phyloP scores from a whole-genome alignment of 2,113 vertebrate genomes.

The Geococcyx californianus region DNA sequence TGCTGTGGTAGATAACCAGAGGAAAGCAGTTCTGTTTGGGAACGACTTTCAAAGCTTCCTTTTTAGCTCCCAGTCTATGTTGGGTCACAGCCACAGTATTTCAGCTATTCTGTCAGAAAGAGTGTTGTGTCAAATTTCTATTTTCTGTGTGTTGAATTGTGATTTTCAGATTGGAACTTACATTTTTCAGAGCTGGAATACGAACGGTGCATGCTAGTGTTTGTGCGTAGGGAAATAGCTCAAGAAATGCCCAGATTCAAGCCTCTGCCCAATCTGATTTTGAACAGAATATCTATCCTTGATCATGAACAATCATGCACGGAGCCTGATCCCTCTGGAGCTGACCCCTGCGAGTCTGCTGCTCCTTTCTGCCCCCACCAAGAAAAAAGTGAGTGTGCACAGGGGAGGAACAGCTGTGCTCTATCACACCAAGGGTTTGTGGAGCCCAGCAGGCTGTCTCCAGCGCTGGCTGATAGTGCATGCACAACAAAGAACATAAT shows the following conservation, averaged over 20 bases:
- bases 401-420: slow-evolving; percentile 38
- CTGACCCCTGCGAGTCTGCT: neutral
- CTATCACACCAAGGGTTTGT: neutral
- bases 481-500: neutral
- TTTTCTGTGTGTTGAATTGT: slow-evolving; percentile 20
- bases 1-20: slow-evolving; percentile 13
- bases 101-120: slow-evolving; percentile 26
- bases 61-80: slow-evolving; percentile 32
- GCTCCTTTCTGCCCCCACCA: neutral
- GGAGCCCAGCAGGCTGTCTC: slow-evolving; percentile 57
- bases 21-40: slow-evolving; percentile 9
- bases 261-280: neutral
- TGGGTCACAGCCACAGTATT: slow-evolving; percentile 58
- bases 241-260: neutral
- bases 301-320: neutral
- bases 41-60: neutral
- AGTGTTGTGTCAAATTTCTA: slow-evolving; percentile 41
- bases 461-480: neutral
- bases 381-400: neutral
- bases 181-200: slow-evolving; percentile 17
- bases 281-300: neutral
- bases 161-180: slow-evolving; percentile 28
- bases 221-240: neutral
- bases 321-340: neutral
- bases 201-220: neutral